Evolutionary conservation across 2,797 vertebrate species (phyloP).

Genomic region (Lacerta agilis): DNA sequence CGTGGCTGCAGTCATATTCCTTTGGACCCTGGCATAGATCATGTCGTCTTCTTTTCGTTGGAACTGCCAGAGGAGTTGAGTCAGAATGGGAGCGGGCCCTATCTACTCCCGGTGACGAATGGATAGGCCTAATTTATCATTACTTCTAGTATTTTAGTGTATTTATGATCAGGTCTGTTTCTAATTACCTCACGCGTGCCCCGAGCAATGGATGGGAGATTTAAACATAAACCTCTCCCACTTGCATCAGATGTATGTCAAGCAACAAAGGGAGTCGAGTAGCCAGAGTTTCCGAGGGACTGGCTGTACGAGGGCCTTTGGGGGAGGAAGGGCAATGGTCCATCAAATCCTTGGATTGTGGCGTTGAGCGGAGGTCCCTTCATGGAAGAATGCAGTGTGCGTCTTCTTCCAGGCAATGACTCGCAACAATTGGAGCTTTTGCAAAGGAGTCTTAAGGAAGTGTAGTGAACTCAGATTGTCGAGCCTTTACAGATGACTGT

Average conservation of each 20-base stretch:
- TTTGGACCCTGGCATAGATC: not conserved
- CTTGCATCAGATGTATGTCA: not conserved
- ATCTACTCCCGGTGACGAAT: slow-evolving; percentile 8
- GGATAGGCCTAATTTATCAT: slow-evolving; percentile 9
- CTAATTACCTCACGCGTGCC: slow-evolving; percentile 11
- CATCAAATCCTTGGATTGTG: not conserved
- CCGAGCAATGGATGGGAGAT: slow-evolving; percentile 10
- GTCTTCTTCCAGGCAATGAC: not conserved
- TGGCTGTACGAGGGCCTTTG: not conserved
- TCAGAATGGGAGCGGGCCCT: not conserved
- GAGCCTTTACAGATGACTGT: too few species aligned
- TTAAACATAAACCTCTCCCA: slow-evolving; percentile 21
- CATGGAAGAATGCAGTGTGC: not conserved
- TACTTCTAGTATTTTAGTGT: slow-evolving; percentile 3
- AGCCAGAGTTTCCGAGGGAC: not conserved
- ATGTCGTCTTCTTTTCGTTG: not conserved
- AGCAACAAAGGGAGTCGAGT: not conserved
- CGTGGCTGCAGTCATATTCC: not conserved
- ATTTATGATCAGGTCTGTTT: slow-evolving; percentile 21
- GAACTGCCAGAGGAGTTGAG: not conserved
- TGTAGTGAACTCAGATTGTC: not conserved
- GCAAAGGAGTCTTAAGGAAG: not conserved
- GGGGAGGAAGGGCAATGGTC: not conserved
- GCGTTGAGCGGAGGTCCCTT: not conserved
- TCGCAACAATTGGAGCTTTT: not conserved